phyloP scores from a whole-genome alignment of 2,888 invertebrate species.

The Brachyptera putata region DNA sequence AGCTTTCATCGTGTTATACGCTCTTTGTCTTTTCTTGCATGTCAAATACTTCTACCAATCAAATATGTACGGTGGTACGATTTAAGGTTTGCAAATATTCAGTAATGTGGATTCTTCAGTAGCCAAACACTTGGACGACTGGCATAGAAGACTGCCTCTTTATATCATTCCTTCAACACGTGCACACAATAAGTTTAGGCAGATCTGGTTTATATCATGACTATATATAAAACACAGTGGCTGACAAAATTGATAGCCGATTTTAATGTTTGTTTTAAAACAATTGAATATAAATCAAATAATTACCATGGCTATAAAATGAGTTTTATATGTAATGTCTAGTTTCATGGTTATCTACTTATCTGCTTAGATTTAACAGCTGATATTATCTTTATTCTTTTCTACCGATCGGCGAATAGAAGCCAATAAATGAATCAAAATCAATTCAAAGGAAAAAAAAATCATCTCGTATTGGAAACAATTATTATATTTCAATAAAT shows the following conservation, averaged over 20 bases:
- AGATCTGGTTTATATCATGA: too few relatives aligned
- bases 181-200: too few relatives aligned
- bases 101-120: not conserved
- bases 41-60: conserved; percentile 17
- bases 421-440: too few relatives aligned
- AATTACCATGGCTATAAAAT: conserved; percentile 15
- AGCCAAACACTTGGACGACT: not conserved
- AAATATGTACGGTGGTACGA: conserved; percentile 16
- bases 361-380: not conserved
- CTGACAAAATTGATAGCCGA: conserved; percentile 18
- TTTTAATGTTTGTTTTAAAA: conserved; percentile 15
- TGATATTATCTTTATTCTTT: not conserved
- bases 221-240: not conserved
- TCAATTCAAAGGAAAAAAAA: too few relatives aligned
- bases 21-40: conserved; percentile 9
- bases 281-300: conserved; percentile 20
- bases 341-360: not conserved
- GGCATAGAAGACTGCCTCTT: not conserved
- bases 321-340: not conserved
- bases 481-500: too few relatives aligned
- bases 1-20: not conserved
- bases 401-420: too few relatives aligned
- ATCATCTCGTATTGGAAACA: too few relatives aligned
- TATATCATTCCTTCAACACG: conserved; percentile 15
- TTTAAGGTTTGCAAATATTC: conserved; percentile 18